phyloP scores from a whole-genome alignment of 2,113 vertebrate species.

The Myodes glareolus region DNA sequence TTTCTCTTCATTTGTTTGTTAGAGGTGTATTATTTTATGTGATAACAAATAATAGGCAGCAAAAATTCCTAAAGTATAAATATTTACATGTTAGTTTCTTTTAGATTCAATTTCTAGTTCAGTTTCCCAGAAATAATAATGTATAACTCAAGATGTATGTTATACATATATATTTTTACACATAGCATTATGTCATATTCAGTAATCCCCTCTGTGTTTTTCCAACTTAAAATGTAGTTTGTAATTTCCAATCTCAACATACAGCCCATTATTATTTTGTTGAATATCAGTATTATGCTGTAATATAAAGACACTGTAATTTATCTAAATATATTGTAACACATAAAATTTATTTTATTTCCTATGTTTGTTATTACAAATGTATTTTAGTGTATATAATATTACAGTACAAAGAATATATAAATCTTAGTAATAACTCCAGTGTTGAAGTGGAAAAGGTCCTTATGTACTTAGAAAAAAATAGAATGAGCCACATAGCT shows the following conservation, averaged over 20 bases:
- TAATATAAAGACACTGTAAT: not conserved
- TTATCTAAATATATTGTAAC: not conserved
- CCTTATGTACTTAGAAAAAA: not conserved
- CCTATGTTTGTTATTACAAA: not conserved
- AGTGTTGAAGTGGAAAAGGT: not conserved
- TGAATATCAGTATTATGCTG: constrained; percentile 23
- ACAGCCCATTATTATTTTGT: not conserved
- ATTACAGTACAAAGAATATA: not conserved
- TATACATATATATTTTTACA: not conserved
- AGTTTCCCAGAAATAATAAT: not conserved
- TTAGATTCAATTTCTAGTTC: not conserved
- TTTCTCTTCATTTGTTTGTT: not conserved
- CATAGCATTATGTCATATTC: not conserved
- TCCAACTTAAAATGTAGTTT: not conserved
- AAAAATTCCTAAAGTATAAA: not conserved
- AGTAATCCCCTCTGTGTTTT: not conserved
- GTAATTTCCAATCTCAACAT: not conserved
- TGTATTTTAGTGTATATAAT: not conserved
- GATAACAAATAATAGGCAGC: not conserved
- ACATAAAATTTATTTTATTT: not conserved
- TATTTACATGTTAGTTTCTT: not conserved
- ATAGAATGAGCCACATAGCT: not conserved
- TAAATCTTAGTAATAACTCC: not conserved
- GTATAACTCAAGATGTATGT: not conserved
- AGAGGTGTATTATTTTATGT: constrained; percentile 32